These are phyloP conservation scores for Danio rerio DNA, from an alignment of 2,113 vertebrate species.

Conservation along the genomic window GRCz12tu NC_133192.1:27597001-27597500, in stretches of 20 bases:
- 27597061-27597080: background rate
- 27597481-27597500: slow-evolving; percentile 1
- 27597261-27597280: background rate
- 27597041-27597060: background rate
- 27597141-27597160: background rate
- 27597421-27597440: slow-evolving; percentile 11
- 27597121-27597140: background rate
- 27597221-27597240: background rate
- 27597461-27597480: slow-evolving; percentile 30
- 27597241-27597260: background rate
- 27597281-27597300: background rate
- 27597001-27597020: background rate
- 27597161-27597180: background rate
- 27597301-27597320: slow-evolving; percentile 7
- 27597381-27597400: slow-evolving; percentile 28
- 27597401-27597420: slow-evolving; percentile 10
- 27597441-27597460: slow-evolving; percentile 24
- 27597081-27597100: background rate
- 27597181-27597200: slow-evolving; percentile 25
- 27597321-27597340: background rate
- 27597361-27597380: background rate
- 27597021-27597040: background rate
- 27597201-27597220: slow-evolving; percentile 6
- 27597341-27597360: slow-evolving; percentile 5
- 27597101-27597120: background rate